Evolutionary conservation across 1,140 invertebrate species (phyloP).

Genomic region (Manduca sexta): DNA sequence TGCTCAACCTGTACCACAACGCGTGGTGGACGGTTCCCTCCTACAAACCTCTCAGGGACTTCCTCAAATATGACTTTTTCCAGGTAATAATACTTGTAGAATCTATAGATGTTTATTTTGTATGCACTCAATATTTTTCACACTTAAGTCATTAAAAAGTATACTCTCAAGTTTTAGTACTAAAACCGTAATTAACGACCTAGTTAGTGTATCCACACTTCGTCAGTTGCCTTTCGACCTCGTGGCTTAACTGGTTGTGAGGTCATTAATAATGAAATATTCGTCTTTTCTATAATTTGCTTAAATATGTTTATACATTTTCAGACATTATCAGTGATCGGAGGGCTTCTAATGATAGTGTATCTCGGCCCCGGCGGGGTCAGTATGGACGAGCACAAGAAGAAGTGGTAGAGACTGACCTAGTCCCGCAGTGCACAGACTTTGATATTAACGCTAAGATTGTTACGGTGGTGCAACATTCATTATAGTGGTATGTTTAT

Average conservation of each 20-base stretch:
- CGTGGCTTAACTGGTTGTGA: too few relatives aligned
- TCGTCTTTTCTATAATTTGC: too few relatives aligned
- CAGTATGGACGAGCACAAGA: constrained; percentile 99
- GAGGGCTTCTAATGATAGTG: constrained; percentile 98
- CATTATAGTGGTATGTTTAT: not conserved
- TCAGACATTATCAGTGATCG: constrained; percentile 98
- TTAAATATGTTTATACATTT: constrained; percentile 36
- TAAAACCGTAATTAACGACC: too few relatives aligned
- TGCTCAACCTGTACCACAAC: constrained; percentile 97
- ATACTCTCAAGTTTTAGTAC: too few relatives aligned
- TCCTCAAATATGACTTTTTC: constrained; percentile 99
- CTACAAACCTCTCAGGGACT: constrained; percentile 96
- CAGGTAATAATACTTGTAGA: constrained; percentile 83
- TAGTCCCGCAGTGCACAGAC: not conserved
- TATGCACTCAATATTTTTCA: too few relatives aligned
- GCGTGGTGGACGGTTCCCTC: constrained; percentile 97
- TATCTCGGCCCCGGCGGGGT: constrained; percentile 98
- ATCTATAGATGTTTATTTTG: too few relatives aligned
- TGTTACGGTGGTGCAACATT: constrained; percentile 21
- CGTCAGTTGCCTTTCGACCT: too few relatives aligned
- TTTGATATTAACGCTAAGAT: constrained; percentile 17
- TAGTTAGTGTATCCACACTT: too few relatives aligned
- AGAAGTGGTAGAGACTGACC: constrained; percentile 87
- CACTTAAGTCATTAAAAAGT: too few relatives aligned
- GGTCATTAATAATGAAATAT: too few relatives aligned